Base-by-base conservation (phyloP, 2,797 vertebrate genomes). In the Meriones psammophilus region DNA sequence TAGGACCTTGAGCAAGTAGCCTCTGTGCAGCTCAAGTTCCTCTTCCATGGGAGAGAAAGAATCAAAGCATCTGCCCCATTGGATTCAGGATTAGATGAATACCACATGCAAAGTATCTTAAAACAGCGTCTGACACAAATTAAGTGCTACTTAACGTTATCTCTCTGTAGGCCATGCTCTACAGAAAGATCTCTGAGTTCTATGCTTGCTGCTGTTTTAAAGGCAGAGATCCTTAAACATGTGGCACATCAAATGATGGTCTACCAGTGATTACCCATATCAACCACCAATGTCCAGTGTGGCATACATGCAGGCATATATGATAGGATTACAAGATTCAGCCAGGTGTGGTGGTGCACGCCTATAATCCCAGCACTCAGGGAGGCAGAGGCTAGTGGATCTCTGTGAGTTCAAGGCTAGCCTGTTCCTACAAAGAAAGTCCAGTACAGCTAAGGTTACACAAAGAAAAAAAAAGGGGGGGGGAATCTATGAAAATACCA, bases 131-230 rank as follows among this genome's bases (percentile, higher is more conserved):
- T 64, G 71, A 24, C 84, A 77, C 8, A 71, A 94, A 94, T 26
- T 58, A 88, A 74, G 33, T 68, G 17, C 80, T 46, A 13, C 13
- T 0, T 76, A 7, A 79, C 84, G n/a, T 18, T 46, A 60, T 71
- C 1, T 94, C 64, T 54, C 0, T 50, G 78, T 56, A 77, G 56
- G 30, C 12, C 42, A 2, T 50, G 22, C 39, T 85, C 60, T 8
- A 68, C 30, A 2, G 50, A 64, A 95, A 66, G 17, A 68, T 74
- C 50, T 58, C 77, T 90, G 42, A 71, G 71, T 8, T 93, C n/a
- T 94, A 60, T 64, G 24, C 92, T 73, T 80, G 28, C 73, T 89
- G 56, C 64, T 90, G 4, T 93, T 92, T 96, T 42, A 78, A 92
- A 94, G 69, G 12, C 68, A 13, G 1, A 60, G 36, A 77, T 8